Evolutionary conservation across 2,113 vertebrate genomes (phyloP), one percentile per base, ranked within the genome.

Genomic region (Nicator chloris): DNA sequence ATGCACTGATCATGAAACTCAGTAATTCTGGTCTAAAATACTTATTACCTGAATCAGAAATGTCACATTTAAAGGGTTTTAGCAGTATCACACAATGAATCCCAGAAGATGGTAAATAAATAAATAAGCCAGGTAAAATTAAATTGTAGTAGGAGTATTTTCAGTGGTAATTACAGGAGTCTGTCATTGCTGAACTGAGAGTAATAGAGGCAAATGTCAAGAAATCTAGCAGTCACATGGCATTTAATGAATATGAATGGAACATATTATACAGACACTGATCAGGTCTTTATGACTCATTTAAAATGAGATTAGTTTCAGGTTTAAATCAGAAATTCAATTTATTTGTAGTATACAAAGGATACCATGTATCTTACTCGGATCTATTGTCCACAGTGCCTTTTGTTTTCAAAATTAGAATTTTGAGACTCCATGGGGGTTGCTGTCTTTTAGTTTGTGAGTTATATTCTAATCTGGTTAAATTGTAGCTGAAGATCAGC

Each of bases 271-370:
- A 91, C 84, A 66, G 89, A 93, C 53, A 78, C 39, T 75, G 94
- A 94, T 95, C 95, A 96, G 66, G 82, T 84, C 86, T 87, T 93
- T 82, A 61, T 94, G 91, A 93, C 68, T 95, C 83, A 95, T 84
- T 95, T 84, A 87, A 95, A 89, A 84, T 89, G 14, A 91, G 65
- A 87, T 95, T 91, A 53, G 70, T 60, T 93, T 92, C 1, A 11
- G 40, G 37, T 87, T 95, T 95, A 57, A 92, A 91, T 56, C 60
- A 89, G 65, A 75, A 76, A 92, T 47, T 57, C 8, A 39, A 66
- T 70, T 45, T 49, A 40, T 84, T 91, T 84, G 35, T 84, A 68
- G 22, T 51, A 56, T 56, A 64, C 51, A 72, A 84, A 84, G 22
- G 39, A 47, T 80, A 86, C 30, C 21, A 22, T 57, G 21, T 42